Base-by-base conservation (phyloP, 2,888 invertebrate genomes). In the Andrena trimmerana region DNA sequence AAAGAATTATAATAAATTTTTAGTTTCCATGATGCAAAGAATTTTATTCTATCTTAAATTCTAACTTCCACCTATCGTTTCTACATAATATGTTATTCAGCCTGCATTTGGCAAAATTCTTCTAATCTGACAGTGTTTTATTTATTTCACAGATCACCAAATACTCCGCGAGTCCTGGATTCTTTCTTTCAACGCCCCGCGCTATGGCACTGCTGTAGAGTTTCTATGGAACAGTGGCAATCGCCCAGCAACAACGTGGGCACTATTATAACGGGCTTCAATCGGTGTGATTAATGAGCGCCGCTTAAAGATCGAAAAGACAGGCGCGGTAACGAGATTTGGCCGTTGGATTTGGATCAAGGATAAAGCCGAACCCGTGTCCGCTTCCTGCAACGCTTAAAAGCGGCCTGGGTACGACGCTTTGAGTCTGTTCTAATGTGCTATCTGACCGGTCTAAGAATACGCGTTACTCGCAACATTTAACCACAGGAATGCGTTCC, bases 401-500 rank as follows among this genome's bases (percentile, higher is more conserved):
- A 59, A 48, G 42, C 63, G 52, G 42, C 29, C 10, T 2, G 20
- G 54, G 33, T 59, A 48, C 50, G 31, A 42, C 42, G 62, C 48
- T 42, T 42, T 54, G 50, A 71, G 74, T 83, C 82, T 78, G 73
- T 75, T 79, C 54, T 42, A 73, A 86, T 83, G 79, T 60, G 62
- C 29, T 76, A 78, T 78, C 86, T 52, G 71, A 57, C 33, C 63
- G 77, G 79, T 88, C 87, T 87, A 87, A 89, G 84, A 88, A 88
- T 89, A 88, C 72, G 63, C 82, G 77, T 77, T 70, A 66, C 82
- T 70, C 73, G 78, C 76, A 88, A 87, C 78, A 84, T 82, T 85
- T 84, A 83, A 73, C 78, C 77, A 8, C 59, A 69, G 83, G 89
- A 89, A 89, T 88, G 87, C 73, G 87, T 81, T 78, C 71, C 68